Conservation (phyloP, 2,113 vertebrate genomes). For the Lophotis ruficrista region DNA sequence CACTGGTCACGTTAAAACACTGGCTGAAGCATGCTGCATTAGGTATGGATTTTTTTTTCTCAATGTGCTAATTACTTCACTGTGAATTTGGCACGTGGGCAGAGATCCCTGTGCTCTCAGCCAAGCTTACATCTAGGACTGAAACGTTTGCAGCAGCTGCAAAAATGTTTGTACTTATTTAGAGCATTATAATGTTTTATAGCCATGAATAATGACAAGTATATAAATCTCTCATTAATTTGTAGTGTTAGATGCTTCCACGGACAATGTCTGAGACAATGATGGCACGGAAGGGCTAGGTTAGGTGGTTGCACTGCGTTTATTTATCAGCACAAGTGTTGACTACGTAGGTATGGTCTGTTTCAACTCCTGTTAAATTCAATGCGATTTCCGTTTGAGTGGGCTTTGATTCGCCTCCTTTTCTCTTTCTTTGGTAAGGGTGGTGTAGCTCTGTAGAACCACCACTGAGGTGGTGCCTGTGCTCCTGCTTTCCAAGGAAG, state of each 20-base stretch:
- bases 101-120: neutral
- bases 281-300: neutral
- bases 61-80: slow-evolving; percentile 59
- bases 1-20: neutral
- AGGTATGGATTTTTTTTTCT: neutral
- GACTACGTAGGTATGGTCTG: neutral
- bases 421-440: neutral
- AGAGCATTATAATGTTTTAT: slow-evolving; percentile 72
- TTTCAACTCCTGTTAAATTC: neutral
- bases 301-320: neutral
- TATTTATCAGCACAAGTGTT: neutral
- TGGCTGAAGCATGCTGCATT: neutral
- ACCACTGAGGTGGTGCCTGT: neutral
- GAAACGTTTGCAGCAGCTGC: slow-evolving; percentile 72
- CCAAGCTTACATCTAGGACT: slow-evolving; percentile 51
- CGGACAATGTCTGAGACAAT: neutral
- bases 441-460: neutral
- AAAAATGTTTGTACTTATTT: slow-evolving; percentile 76
- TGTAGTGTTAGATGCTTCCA: neutral
- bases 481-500: neutral
- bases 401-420: neutral
- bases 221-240: slow-evolving; percentile 58
- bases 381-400: neutral
- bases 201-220: slow-evolving; percentile 63
- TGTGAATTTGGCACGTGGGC: slow-evolving; percentile 46